Percentiles rank a stretch among this genome's conserved stretches.
Evolutionary conservation across 2,113 vertebrate genomes (phyloP).

Genomic region (Phrynocephalus versicolor): DNA sequence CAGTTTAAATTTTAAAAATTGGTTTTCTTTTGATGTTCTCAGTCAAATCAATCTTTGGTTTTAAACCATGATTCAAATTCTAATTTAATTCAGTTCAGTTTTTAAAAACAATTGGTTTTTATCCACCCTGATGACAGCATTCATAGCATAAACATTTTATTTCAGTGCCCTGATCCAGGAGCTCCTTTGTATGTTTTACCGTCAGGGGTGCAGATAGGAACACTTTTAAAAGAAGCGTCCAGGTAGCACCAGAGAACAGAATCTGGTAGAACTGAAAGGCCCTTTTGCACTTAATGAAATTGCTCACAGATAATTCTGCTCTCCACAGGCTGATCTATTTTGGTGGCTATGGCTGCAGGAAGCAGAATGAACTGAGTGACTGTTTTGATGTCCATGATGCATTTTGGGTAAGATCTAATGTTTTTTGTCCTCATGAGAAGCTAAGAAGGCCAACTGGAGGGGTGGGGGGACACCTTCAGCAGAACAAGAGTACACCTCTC

Average conservation of each 20-base stretch:
- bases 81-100: neutral
- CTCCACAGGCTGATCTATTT: slow-evolving; percentile 89
- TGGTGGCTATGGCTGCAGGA: slow-evolving; percentile 93
- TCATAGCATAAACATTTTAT: neutral
- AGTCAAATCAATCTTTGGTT: no score
- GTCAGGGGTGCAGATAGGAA: neutral
- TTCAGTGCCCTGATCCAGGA: neutral
- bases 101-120: neutral
- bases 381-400: slow-evolving; percentile 92
- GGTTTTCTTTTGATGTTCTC: no score
- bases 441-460: no score
- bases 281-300: neutral
- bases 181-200: neutral
- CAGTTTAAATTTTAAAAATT: no score
- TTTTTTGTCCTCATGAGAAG: neutral
- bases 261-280: neutral
- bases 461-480: no score
- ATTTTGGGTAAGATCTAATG: slow-evolving; percentile 85
- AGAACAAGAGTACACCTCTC: no score
- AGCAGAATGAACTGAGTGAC: slow-evolving; percentile 80
- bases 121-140: neutral
- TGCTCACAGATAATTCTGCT: no score
- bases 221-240: neutral
- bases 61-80: neutral
- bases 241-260: neutral